Percentiles rank a stretch among this genome's conserved stretches.
These are phyloP conservation scores for Leistus spinibarbis DNA, from an alignment of 2,888 invertebrate genomes.

Conservation along the genomic window DNA sequence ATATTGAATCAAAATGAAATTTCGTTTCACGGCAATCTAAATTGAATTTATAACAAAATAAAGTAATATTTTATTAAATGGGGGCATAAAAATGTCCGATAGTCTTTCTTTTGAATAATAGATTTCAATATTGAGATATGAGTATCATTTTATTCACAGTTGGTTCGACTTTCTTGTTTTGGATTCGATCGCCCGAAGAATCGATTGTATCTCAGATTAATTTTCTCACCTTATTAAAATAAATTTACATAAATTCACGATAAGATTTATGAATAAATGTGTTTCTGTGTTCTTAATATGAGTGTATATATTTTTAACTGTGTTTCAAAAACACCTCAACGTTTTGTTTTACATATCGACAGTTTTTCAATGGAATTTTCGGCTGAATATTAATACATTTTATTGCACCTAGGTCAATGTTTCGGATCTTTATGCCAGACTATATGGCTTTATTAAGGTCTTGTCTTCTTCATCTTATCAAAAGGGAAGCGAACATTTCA, in stretches of 20 bases:
- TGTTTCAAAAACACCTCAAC: conserved; percentile 33
- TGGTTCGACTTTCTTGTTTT: background rate
- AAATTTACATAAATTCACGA: conserved; percentile 32
- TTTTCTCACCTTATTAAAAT: conserved; percentile 38
- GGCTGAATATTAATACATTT: no score
- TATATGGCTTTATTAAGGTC: no score
- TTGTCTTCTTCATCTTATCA: no score
- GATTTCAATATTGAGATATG: background rate
- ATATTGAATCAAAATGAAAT: no score
- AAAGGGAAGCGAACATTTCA: no score
- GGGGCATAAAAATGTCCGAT: background rate
- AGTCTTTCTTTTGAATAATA: background rate
- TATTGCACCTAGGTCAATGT: no score
- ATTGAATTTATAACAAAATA: no score
- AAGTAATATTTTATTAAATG: background rate
- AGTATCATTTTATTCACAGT: background rate
- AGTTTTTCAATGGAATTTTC: no score
- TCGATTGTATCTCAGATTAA: conserved; percentile 30
- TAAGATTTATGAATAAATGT: conserved; percentile 29
- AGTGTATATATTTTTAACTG: conserved; percentile 26
- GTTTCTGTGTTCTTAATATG: conserved; percentile 28
- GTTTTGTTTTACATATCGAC: conserved; percentile 34
- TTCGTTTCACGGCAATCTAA: no score
- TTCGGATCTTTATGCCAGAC: no score
- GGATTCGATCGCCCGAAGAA: conserved; percentile 13